A percentile compares a stretch with the other conserved stretches of the same genome.
Conservation (phyloP, 2,888 invertebrate species). For the Dasypolia templi region DNA sequence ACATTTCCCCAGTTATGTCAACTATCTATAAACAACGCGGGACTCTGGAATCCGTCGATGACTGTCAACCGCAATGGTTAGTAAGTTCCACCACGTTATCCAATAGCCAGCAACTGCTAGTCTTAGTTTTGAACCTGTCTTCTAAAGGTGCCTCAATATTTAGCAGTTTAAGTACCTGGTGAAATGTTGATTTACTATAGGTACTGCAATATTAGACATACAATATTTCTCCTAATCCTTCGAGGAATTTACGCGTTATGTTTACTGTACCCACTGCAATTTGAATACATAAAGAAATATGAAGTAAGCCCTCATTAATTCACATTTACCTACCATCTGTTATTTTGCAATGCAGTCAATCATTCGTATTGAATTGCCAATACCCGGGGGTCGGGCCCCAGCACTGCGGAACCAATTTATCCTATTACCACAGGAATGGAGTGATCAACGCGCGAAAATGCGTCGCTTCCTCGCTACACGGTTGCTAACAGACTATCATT, state of each 20-base stretch:
- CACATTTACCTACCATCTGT: constrained; percentile 6
- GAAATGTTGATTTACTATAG: background rate
- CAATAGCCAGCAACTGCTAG: no score
- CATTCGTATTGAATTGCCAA: constrained; percentile 79
- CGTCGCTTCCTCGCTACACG: constrained; percentile 84
- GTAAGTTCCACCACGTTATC: background rate
- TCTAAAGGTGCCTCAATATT: background rate
- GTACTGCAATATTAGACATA: background rate
- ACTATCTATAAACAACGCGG: background rate
- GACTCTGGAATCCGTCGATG: no score
- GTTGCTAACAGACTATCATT: constrained; percentile 66
- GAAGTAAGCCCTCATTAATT: background rate
- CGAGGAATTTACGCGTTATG: background rate
- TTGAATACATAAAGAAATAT: constrained; percentile 8
- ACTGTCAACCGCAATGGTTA: background rate
- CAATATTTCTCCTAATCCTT: background rate
- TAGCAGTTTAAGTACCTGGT: background rate
- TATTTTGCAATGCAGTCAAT: constrained; percentile 73
- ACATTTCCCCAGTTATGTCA: no score
- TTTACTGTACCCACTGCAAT: background rate
- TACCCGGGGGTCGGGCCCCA: constrained; percentile 85
- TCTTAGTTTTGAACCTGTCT: background rate
- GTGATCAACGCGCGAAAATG: constrained; percentile 86
- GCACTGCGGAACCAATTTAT: constrained; percentile 84
- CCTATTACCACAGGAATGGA: constrained; percentile 85